Conservation (phyloP, 2,888 invertebrate species). For the Steinernema hermaphroditum region DNA sequence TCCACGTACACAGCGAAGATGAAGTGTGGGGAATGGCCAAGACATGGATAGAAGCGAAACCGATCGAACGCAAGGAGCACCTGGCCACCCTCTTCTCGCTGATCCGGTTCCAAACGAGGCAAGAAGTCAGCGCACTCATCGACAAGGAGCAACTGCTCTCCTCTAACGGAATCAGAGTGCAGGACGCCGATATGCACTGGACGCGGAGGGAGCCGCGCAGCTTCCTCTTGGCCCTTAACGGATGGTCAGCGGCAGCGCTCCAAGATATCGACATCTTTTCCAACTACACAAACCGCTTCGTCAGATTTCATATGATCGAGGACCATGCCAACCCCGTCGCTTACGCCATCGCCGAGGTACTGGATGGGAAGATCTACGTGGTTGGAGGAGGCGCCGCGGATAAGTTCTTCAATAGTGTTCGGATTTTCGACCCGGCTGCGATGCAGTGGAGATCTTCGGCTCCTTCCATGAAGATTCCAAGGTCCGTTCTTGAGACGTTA, state of each 20-base stretch:
- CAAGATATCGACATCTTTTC: neutral
- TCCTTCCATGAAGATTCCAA: neutral
- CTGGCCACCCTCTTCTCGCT: neutral
- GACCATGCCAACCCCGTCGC: neutral
- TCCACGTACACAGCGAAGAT: neutral
- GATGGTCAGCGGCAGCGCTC: neutral
- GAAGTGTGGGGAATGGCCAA: neutral
- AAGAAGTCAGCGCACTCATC: neutral
- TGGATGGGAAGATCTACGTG: neutral
- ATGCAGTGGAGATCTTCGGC: neutral
- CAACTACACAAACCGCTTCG: neutral
- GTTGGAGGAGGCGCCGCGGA: neutral
- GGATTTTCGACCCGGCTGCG: neutral
- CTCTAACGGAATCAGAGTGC: neutral
- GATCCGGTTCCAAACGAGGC: neutral
- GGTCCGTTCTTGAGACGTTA: neutral
- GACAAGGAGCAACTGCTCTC: neutral
- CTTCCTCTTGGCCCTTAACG: constrained; percentile 1
- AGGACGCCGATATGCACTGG: neutral
- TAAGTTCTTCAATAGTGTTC: neutral
- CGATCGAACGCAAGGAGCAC: neutral
- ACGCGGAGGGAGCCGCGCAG: neutral
- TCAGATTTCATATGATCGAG: neutral
- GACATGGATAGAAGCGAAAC: neutral
- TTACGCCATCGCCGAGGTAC: neutral